Conservation (phyloP, 2,113 vertebrate genomes). For the Scolopax mira region DNA sequence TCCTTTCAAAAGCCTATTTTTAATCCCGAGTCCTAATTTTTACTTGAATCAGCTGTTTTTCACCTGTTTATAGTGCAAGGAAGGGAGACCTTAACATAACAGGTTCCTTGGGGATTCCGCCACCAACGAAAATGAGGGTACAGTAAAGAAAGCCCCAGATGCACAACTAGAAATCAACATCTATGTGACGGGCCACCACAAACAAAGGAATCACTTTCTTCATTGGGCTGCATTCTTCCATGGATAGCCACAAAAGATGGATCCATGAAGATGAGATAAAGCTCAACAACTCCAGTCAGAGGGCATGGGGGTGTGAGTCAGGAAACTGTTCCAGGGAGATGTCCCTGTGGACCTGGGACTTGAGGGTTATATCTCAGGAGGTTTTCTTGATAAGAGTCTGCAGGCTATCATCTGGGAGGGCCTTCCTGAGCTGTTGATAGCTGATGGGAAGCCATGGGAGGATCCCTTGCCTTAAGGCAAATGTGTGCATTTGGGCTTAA, state of each 20-base stretch:
- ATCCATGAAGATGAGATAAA: neutral
- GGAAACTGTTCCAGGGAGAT: neutral
- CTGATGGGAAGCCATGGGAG: constrained; percentile 1
- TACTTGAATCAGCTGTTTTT: neutral
- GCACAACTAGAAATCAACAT: neutral
- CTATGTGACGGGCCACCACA: neutral
- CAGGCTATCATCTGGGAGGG: constrained; percentile 5
- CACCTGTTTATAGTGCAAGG: neutral
- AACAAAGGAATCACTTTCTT: neutral
- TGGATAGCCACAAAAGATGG: neutral
- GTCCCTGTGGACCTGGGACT: neutral
- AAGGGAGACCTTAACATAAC: neutral
- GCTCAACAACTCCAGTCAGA: neutral
- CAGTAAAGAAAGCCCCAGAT: neutral
- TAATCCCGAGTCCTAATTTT: neutral
- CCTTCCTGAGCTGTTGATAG: constrained; percentile 56
- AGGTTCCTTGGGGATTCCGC: neutral
- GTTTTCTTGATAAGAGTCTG: constrained; percentile 22
- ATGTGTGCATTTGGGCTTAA: neutral
- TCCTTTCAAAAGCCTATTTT: neutral
- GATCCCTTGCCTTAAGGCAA: neutral
- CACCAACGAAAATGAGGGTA: neutral
- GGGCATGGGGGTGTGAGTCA: neutral
- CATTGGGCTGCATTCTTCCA: neutral
- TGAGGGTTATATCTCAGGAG: constrained; percentile 41